phyloP scores from a whole-genome alignment of 2,113 vertebrate genomes.

The Illadopsis cleaveri region DNA sequence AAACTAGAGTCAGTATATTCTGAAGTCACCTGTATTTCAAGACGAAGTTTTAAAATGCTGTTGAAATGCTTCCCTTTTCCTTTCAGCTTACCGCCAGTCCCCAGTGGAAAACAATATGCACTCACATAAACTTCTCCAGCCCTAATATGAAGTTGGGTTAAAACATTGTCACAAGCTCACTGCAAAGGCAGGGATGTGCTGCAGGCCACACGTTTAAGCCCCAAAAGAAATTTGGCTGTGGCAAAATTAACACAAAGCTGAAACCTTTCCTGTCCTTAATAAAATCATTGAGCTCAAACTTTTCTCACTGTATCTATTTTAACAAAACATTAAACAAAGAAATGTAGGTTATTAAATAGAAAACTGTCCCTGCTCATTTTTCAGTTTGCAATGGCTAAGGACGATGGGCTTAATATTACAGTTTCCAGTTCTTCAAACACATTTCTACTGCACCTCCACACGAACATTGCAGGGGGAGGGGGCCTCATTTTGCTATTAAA shows the following conservation, averaged over 20 bases:
- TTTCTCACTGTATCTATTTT: neutral
- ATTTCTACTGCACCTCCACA: neutral
- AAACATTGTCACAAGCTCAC: neutral
- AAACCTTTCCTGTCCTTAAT: neutral
- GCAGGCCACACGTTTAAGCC: neutral
- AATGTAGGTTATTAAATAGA: neutral
- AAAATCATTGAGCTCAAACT: neutral
- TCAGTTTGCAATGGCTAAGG: neutral
- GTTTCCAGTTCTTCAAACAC: neutral
- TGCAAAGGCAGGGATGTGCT: neutral
- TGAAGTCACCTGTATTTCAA: neutral
- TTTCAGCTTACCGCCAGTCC: neutral
- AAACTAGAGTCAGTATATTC: neutral
- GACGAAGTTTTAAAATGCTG: neutral
- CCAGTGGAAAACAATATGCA: neutral
- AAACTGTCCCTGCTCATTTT: neutral
- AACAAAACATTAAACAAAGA: neutral
- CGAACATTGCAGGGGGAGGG: neutral
- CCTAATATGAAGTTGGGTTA: neutral
- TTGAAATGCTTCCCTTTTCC: neutral
- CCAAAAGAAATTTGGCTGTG: neutral
- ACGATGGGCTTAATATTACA: neutral
- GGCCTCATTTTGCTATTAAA: constrained; percentile 11
- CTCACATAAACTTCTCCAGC: neutral
- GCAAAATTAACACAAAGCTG: neutral